Base-by-base conservation (phyloP, 2,113 vertebrate species). In the Myotis yumanensis region DNA sequence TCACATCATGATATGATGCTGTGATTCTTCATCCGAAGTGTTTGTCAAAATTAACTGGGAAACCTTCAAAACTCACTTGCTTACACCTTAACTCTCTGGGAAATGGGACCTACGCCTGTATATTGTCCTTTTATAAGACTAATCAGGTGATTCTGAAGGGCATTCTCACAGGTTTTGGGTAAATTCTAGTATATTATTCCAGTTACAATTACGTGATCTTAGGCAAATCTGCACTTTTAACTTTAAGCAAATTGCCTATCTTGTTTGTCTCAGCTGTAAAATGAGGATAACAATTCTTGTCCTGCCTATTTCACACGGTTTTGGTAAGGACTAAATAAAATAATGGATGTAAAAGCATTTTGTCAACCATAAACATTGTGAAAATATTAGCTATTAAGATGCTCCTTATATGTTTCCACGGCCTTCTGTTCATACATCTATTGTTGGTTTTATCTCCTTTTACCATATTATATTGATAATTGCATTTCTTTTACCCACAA, bases 291-390 rank as follows among this genome's bases (percentile, higher is more conserved):
- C 43, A 66, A 94, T 66, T 66, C 37, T 20, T 79, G 11, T 87
- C 81, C 32, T 89, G 73, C 20, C 32, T 93, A 64, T 64, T 71
- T 87, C 10, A 48, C 37, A 95, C 30, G 11, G 52, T 35, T 81
- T 90, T 84, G 77, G 28, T 37, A 64, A 87, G 64, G 20, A 75
- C 57, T 79, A 95, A 84, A 83, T 85, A 25, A 86, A 18, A 91
- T 37, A 76, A 80, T n/a, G 5, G 18, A 86, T 59, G 23, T 40
- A 11, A 90, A 87, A 91, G 54, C n/a, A 91, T 79, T 89, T 30
- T 85, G 80, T 90, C 73, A 83, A 77, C 62, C 51, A 25, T 68
- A 40, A 94, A 88, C 28, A 77, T 23, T 84, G 12, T 23, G 48
- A 43, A 93, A 93, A 79, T 48, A 69, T 10, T 73, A 94, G 15